Conservation (phyloP, 2,113 vertebrate genomes). For the Corythaeola cristata region DNA sequence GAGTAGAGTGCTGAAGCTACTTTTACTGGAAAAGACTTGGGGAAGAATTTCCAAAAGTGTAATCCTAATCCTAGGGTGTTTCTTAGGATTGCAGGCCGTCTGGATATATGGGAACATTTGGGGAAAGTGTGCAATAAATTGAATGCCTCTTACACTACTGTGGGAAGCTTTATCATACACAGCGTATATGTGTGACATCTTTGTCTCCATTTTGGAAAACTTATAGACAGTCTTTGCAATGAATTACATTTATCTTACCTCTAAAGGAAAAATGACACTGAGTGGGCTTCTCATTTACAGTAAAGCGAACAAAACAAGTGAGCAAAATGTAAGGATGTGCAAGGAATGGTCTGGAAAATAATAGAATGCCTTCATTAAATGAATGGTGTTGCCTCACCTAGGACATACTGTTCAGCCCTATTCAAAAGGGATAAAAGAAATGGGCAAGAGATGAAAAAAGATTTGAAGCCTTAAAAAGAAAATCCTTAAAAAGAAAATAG, state of each 20-base stretch:
- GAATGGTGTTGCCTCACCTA: neutral
- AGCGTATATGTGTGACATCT: neutral
- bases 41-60: neutral
- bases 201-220: conserved; percentile 36
- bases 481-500: neutral
- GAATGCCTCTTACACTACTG: conserved; percentile 5
- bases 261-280: conserved; percentile 11
- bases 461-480: conserved; percentile 13
- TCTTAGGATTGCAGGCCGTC: conserved; percentile 6
- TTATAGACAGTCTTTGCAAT: conserved; percentile 24
- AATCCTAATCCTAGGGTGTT: neutral
- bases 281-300: neutral
- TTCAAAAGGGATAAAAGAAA: neutral
- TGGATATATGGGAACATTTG: conserved; percentile 33
- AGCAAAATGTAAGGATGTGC: neutral
- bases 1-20: neutral
- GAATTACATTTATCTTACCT: conserved; percentile 25
- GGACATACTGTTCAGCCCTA: neutral
- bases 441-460: neutral
- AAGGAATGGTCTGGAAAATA: neutral
- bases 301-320: neutral
- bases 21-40: neutral
- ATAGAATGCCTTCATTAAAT: neutral
- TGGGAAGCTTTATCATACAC: conserved; percentile 6
- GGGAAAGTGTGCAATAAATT: conserved; percentile 44